These are phyloP conservation scores for Encarsia formosa DNA, from an alignment of 2,888 invertebrate species.

Conservation along the genomic window DNA sequence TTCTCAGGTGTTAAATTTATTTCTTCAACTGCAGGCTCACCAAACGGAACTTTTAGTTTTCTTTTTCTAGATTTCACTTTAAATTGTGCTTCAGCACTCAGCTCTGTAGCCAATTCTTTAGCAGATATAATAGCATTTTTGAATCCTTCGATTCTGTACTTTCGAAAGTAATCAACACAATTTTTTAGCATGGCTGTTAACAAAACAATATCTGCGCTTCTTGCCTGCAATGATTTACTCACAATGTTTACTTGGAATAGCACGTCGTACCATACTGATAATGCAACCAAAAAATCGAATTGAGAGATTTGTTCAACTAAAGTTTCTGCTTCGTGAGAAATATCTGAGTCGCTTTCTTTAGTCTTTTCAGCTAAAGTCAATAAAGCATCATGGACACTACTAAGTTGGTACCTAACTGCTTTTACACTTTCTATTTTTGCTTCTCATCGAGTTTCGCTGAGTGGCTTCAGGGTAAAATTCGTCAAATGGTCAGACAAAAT, in stretches of 20 bases:
- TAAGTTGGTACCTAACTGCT: constrained; percentile 37
- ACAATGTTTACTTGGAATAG: constrained; percentile 34
- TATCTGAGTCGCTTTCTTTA: not conserved
- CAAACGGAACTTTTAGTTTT: too few species aligned
- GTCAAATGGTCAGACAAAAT: constrained; percentile 35
- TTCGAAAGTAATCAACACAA: not conserved
- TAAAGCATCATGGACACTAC: constrained; percentile 37
- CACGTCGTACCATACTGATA: constrained; percentile 41
- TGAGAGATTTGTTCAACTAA: constrained; percentile 32
- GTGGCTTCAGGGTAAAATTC: constrained; percentile 32
- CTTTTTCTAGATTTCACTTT: not conserved
- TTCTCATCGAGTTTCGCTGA: constrained; percentile 36
- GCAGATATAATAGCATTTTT: constrained; percentile 29
- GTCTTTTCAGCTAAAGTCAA: constrained; percentile 14
- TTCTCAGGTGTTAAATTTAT: constrained; percentile 26
- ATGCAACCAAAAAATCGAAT: constrained; percentile 36
- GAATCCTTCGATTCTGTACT: constrained; percentile 30
- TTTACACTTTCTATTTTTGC: constrained; percentile 35
- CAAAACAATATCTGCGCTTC: not conserved
- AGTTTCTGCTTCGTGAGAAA: constrained; percentile 13
- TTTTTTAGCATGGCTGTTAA: not conserved
- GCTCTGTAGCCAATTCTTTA: constrained; percentile 35
- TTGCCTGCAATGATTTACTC: constrained; percentile 7
- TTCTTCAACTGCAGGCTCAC: constrained; percentile 33
- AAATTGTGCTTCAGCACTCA: constrained; percentile 31